These are phyloP conservation scores for Lottia scabra DNA, from an alignment of 2,888 invertebrate species.

Conservation along the genomic window DNA sequence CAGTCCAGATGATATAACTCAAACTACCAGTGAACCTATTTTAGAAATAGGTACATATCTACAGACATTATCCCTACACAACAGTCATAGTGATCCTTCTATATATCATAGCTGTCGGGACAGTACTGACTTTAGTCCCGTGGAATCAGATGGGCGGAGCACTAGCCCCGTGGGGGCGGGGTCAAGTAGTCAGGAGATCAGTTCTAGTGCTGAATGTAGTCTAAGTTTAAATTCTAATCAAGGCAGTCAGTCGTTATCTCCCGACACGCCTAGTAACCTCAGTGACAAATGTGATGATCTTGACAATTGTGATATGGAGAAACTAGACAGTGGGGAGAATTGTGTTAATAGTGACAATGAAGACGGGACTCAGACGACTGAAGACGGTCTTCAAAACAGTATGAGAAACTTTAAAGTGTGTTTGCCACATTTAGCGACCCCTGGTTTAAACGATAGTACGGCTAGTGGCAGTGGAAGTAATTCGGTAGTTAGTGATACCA, in stretches of 20 bases:
- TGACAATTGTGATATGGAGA: slow-evolving; percentile 21
- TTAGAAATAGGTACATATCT: slow-evolving; percentile 19
- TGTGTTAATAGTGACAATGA: slow-evolving; percentile 18
- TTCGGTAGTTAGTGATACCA: background rate
- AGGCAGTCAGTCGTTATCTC: slow-evolving; percentile 40
- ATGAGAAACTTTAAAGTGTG: background rate
- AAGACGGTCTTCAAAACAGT: background rate
- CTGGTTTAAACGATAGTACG: background rate
- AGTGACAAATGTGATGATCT: slow-evolving; percentile 26
- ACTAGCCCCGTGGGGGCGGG: slow-evolving; percentile 39
- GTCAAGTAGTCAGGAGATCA: slow-evolving; percentile 48
- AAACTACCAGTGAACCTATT: slow-evolving; percentile 19
- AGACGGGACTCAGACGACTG: slow-evolving; percentile 15
- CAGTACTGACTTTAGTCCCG: slow-evolving; percentile 22
- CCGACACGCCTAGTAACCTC: slow-evolving; percentile 28
- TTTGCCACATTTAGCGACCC: background rate
- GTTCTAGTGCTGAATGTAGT: slow-evolving; percentile 54
- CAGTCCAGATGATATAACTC: slow-evolving; percentile 14
- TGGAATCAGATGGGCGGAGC: slow-evolving; percentile 34
- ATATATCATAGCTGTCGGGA: slow-evolving; percentile 46
- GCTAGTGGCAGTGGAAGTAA: background rate
- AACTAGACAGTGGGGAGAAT: slow-evolving; percentile 17
- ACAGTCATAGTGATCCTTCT: slow-evolving; percentile 53
- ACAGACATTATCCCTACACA: slow-evolving; percentile 13
- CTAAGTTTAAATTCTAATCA: slow-evolving; percentile 37